Percentiles rank a stretch among this genome's conserved stretches.
Conservation (phyloP, 2,113 vertebrate species). For the Periophthalmodon schlosseri region DNA sequence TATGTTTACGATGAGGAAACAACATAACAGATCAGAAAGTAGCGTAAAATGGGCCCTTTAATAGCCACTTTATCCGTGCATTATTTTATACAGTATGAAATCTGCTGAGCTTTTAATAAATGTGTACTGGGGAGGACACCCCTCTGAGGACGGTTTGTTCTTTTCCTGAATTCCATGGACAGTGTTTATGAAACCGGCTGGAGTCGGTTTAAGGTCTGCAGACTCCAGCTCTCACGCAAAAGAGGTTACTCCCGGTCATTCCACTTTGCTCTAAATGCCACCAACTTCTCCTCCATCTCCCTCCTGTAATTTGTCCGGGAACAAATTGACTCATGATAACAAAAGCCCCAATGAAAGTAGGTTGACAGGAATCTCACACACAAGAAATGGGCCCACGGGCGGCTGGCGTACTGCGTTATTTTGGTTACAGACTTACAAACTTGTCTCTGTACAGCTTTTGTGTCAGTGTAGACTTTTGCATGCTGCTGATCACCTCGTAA, state of each 20-base stretch:
- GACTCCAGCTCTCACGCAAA: constrained; percentile 7
- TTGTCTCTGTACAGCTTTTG: background rate
- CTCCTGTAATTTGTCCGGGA: background rate
- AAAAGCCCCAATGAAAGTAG: constrained; percentile 1
- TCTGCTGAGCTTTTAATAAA: background rate
- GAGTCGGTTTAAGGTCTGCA: constrained; percentile 27
- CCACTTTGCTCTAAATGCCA: constrained; percentile 49
- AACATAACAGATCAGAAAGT: too few species aligned
- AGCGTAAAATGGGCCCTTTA: too few species aligned
- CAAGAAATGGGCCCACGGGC: background rate
- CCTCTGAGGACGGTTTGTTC: constrained; percentile 24
- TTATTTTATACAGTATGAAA: background rate
- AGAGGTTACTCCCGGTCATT: constrained; percentile 61
- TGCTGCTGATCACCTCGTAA: background rate
- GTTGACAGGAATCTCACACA: constrained; percentile 3
- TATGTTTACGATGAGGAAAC: too few species aligned
- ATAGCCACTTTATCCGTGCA: background rate
- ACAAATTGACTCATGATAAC: background rate
- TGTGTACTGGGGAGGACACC: background rate
- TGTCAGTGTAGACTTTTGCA: background rate
- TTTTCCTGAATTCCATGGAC: constrained; percentile 41
- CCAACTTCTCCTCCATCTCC: background rate
- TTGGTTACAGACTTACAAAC: constrained; percentile 2
- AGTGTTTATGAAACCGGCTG: constrained; percentile 30
- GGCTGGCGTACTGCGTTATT: background rate